Evolutionary conservation across 2,113 vertebrate species (phyloP), one percentile per base, ranked within the genome.

Genomic region (Oreochromis tanganicae): DNA sequence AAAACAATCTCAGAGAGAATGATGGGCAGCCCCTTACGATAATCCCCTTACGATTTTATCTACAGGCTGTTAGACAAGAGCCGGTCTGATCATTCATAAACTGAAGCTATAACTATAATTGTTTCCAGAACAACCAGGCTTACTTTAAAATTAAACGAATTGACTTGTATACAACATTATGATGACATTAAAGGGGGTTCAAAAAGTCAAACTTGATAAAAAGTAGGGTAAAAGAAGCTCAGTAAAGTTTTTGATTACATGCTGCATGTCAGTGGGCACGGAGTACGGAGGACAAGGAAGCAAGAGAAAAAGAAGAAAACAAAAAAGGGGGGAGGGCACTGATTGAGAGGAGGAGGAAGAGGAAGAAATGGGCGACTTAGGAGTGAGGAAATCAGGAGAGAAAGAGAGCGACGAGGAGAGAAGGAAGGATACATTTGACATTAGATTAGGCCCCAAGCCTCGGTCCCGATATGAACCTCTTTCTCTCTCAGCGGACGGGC

Each of bases 401-500:
- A 73, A 83, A 73, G 68, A 78, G 68, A 88, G 80, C 73, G 57
- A 63, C 61, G 34, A 87, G 84, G 54, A 85, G 43, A 41, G 55
- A 83, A 73, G 21, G 82, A 66, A 86, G 92, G 89, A 84, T 61
- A 56, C 52, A 38, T 88, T 57, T 89, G 94, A 90, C 92, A 85
- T 93, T 92, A 93, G 90, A 92, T 92, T 57, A 88, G 90, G 83
- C 89, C 80, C 17, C 5, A 12, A 84, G 92, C 86, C 73, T 71
- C 21, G 34, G 87, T 89, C 91, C 92, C 55, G 41, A 92, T 91
- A 83, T 91, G 89, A 94, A 90, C 90, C 88, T 66, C 84, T 66
- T 50, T 84, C 79, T 90, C 88, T 92, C 88, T 86, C 86, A 7
- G 89, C 24, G 85, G 92, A 92, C 32, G 50, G 27, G 66, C 86